These are phyloP conservation scores for Xiphorhynchus elegans DNA, from an alignment of 2,113 vertebrate species.

Conservation along the genomic window DNA sequence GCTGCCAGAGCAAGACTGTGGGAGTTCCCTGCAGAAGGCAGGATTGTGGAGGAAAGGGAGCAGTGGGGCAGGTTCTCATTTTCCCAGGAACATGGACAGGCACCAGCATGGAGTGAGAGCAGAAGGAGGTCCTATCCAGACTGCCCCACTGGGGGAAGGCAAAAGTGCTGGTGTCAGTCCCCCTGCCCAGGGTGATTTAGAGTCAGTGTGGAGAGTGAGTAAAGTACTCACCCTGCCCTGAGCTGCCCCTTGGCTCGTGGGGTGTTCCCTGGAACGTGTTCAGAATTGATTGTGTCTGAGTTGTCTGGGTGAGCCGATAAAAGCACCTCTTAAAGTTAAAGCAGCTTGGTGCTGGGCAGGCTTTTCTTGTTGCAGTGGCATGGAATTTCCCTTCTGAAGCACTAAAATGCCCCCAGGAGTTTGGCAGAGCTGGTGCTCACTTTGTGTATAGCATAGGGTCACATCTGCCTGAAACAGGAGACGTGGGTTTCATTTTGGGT, in stretches of 20 bases:
- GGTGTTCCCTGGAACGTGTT: not conserved
- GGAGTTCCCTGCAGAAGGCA: not conserved
- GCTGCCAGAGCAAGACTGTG: not conserved
- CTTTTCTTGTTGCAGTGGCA: not conserved
- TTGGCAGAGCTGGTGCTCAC: accelerated
- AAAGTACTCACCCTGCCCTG: accelerated
- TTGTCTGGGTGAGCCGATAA: not conserved
- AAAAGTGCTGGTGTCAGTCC: not conserved
- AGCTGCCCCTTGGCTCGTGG: not conserved
- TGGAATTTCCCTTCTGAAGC: not conserved
- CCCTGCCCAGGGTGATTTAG: not conserved
- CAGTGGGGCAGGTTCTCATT: not conserved
- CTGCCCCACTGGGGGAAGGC: not conserved
- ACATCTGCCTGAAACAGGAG: not conserved
- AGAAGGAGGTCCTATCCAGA: not conserved
- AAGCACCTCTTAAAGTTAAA: not conserved
- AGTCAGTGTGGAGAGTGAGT: not conserved
- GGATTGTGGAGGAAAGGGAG: not conserved
- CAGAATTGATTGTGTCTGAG: not conserved
- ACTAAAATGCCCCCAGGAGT: accelerated
- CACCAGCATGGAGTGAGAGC: not conserved
- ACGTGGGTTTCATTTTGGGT: no score
- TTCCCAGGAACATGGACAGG: not conserved
- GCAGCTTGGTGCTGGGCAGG: not conserved
- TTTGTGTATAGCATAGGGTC: not conserved